Evolutionary conservation across 2,797 vertebrate species (phyloP), one percentile per base, ranked within the genome.

Genomic region (Poecilia wingei): DNA sequence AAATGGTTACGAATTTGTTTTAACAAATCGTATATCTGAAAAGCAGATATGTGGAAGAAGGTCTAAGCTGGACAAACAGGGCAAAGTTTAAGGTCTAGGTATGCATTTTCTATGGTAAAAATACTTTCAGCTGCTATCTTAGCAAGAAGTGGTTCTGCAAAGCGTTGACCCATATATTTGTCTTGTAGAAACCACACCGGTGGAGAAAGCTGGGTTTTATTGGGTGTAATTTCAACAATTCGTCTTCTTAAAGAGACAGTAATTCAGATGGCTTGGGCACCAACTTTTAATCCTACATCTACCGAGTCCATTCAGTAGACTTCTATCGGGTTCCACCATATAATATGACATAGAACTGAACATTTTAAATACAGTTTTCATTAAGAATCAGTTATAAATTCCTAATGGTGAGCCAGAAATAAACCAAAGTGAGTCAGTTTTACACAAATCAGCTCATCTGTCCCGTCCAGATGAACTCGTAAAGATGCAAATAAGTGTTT

Each of bases 401-500:
- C 39, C 64, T 68, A 25, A 68, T 39, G 20, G 36, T 12, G 39
- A 41, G 36, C 20, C 64, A 68, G 36, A 25, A 68, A 41, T 68
- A 41, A 68, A 68, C 8, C 0, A 20, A 12, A 66, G 61, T 39
- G 6, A 22, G 16, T 1, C 13, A 16, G 33, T 64, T 64, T 64
- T 36, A 16, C 33, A 36, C 31, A 64, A 64, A 36, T 64, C 33
- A 18, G 61, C 8, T 12, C 45, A 57, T 57, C 53, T 75, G 55
- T 76, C 13, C 13, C 28, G 46, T 71, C 22, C n/a, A 78, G 45
- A 79, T 72, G 5, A 73, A 9, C 49, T 18, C 20, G 70, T 47
- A 71, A 41, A 74, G 6, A 88, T 82, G 78, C 79, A 88, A 87
- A 92, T 74, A 31, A 16, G 57, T 36, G 41, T 84, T 86, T 89